Evolutionary conservation across 2,797 vertebrate genomes (phyloP), one percentile per base, ranked within the genome.

Genomic region (Lepidocolaptes lacrymiger): DNA sequence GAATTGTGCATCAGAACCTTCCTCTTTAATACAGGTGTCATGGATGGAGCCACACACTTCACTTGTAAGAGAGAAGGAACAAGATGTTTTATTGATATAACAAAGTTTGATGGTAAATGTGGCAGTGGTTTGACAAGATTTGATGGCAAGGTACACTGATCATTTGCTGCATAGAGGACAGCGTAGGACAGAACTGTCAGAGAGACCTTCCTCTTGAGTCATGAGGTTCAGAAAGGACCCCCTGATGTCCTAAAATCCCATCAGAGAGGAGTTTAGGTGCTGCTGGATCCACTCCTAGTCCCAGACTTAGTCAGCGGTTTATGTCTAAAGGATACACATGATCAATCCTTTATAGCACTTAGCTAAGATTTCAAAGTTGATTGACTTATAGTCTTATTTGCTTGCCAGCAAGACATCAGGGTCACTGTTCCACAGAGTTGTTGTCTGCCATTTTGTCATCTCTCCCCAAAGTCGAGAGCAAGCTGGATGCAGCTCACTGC

Each of bases 271-370:
- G 14, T 37, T 26, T 30, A 54, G 4, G 14, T 61, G 17, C 58
- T 22, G 17, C 59, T 77, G 52, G 32, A 66, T 37, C 52, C 32
- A 17, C 5, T 61, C 5, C 23, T 73, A 15, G 24, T 30, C 12
- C 28, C 37, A 54, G 59, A 30, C 22, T 12, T 26, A 9, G 22
- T 54, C 16, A 71, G 7, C 8, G 4, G 16, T 30, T 77, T 37
- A 27, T 49, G 16, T 59, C 20, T 64, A 41, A 54, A 76, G 34
- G 39, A n/a, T 7, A 14, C 15, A 30, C 7, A 19, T 0, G 0
- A 49, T 14, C 58, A 54, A 23, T 34, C 32, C 12, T 43, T 66
- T 30, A 49, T 10, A n/a, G 12, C 17, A 23, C 12, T 30, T 55
- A 26, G 16, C 13, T 64, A 54, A 59, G 46, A 54, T 66, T 66